These are phyloP conservation scores for Lochmaea capreae DNA, from an alignment of 2,888 invertebrate species.

Conservation along the genomic window DNA sequence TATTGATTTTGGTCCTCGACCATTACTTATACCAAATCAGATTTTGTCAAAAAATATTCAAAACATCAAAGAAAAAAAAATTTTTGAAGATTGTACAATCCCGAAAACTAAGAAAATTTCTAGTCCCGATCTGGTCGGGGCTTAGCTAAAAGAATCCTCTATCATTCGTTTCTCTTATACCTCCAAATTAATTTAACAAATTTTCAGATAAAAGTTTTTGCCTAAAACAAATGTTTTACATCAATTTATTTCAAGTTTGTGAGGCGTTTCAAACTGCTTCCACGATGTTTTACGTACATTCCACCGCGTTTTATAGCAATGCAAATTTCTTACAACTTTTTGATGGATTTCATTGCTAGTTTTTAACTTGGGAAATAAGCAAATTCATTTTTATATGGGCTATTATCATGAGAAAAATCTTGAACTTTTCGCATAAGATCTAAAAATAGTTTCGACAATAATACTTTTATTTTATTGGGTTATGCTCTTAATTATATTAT, in stretches of 20 bases:
- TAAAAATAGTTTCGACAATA: not conserved
- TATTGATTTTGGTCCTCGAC: too few relatives aligned
- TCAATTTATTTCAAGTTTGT: conserved; percentile 46
- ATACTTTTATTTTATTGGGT: too few relatives aligned
- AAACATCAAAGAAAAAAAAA: too few relatives aligned
- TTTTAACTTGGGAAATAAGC: not conserved
- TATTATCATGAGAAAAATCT: not conserved
- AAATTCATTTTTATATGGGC: not conserved
- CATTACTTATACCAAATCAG: too few relatives aligned
- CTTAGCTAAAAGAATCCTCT: conserved; percentile 54
- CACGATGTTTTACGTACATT: conserved; percentile 26
- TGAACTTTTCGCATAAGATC: not conserved
- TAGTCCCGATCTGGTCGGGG: conserved; percentile 14
- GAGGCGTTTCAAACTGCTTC: conserved; percentile 21
- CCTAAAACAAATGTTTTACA: conserved; percentile 52
- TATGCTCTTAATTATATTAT: too few relatives aligned
- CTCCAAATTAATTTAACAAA: conserved; percentile 56
- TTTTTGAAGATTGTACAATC: too few relatives aligned
- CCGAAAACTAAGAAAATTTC: too few relatives aligned
- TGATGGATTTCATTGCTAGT: conserved; percentile 17
- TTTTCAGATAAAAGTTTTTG: conserved; percentile 53
- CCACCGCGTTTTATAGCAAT: conserved; percentile 23
- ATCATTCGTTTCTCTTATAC: conserved; percentile 54
- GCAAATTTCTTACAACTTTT: conserved; percentile 28
- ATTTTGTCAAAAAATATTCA: too few relatives aligned